Conservation (phyloP, 2,888 invertebrate genomes). For the Xanthia togata region DNA sequence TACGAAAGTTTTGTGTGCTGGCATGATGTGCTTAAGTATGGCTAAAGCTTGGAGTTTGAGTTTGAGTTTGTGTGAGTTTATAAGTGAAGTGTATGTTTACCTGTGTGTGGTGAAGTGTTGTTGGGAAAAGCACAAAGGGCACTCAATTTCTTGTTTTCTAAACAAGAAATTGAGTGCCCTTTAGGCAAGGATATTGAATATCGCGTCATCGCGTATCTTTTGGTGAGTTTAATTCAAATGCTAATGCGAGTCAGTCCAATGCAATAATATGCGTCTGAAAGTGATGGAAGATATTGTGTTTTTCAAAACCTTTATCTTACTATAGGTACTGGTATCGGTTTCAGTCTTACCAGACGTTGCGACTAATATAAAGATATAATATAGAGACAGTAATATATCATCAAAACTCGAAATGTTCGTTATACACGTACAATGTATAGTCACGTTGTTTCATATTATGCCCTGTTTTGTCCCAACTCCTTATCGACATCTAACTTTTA, state of each 20-base stretch:
- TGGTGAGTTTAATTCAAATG: not conserved
- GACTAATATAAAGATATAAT: not conserved
- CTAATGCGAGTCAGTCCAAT: not conserved
- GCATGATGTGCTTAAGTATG: conserved; percentile 10
- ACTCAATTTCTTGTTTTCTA: not conserved
- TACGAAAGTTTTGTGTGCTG: conserved; percentile 33
- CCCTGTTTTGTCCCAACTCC: not conserved
- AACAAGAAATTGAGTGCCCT: not conserved
- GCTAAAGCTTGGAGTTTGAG: conserved; percentile 9
- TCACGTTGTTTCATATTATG: not conserved
- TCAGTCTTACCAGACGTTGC: not conserved
- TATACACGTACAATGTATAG: too few relatives aligned
- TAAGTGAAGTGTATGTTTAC: too few relatives aligned
- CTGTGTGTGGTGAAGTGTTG: not conserved
- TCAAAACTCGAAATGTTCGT: not conserved
- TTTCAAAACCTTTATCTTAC: not conserved
- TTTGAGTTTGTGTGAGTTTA: conserved; percentile 22
- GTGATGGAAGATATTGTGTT: not conserved
- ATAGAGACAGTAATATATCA: not conserved
- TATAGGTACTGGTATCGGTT: not conserved
- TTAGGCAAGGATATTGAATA: not conserved
- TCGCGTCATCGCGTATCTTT: too few relatives aligned
- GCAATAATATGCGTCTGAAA: too few relatives aligned
- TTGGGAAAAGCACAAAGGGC: too few relatives aligned
- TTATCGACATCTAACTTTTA: conserved; percentile 6